Base-by-base conservation (phyloP, 2,113 vertebrate genomes). In the Heliornis fulica region DNA sequence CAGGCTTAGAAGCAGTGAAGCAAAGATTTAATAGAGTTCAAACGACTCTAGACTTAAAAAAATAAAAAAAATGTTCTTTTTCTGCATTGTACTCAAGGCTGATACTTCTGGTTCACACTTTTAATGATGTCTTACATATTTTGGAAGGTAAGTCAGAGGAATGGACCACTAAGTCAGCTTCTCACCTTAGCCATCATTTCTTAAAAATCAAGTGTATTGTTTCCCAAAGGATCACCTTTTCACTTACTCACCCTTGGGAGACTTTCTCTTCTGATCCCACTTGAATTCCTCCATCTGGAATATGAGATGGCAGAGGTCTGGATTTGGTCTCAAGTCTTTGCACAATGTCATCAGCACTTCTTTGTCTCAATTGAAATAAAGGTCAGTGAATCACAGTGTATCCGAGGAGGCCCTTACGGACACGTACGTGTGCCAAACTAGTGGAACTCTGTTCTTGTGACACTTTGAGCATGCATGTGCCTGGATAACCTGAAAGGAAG, bases 1-100 rank as follows among this genome's bases (percentile, higher is more conserved):
- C 78, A 91, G 84, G 78, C 80, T 91, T 83, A 80, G 89, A 83
- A 72, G 10, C 87, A 87, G 28, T 65, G 89, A 93, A 94, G 92
- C 92, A 94, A 72, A 93, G 83, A 95, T 93, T 89, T 93, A 93
- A 93, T 94, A 87, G 87, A 85, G 77, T 87, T 95, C 81, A 72
- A 92, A 79, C 36, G 82, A 79, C 31, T 21, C 51, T 69, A 56
- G 45, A 68, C 87, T 83, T 59, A 6, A 10, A 8, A 34, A 70
- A 79, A 79, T 7, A 10, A 8, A 34, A 70, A 79, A 79, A 48
- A 2, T 4, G 23, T 2, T 57, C 5, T 71, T 79, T 87, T 84
- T 66, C 56, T 76, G 61, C 28, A 45, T 15, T 8, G 19, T 65
- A 15, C 66, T 80, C 36, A 53, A 32, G 40, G 57, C 82, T 65